Base-by-base conservation (phyloP, 2,888 invertebrate genomes). In the Syrista parreyssii region DNA sequence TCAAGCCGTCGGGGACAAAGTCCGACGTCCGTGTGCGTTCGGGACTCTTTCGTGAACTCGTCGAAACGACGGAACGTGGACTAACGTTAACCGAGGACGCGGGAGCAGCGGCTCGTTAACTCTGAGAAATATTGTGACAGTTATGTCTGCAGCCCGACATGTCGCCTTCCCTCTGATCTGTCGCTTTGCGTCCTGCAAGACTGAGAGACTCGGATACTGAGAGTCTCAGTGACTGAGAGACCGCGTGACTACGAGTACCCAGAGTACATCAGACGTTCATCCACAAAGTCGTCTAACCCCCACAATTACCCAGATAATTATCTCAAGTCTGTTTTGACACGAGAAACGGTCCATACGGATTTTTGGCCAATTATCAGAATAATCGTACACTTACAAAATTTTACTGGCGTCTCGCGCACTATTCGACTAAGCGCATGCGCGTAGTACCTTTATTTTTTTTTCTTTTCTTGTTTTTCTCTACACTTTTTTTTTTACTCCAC, bases 71-170 rank as follows among this genome's bases (percentile, higher is more conserved):
- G 36, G 36, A 68, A 69, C 83, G 55, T 23, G 76, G 80, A 81
- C 76, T 15, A 32, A 23, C 71, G 31, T 31, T n/a, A 69, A 33
- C 23, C 68, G 68, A 75, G 35, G 75, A 79, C 81, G 79, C 76
- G 80, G 82, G 84, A 74, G 83, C 79, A 81, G 85, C 88, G 91
- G 89, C 91, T 90, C 90, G 91, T 90, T 90, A 91, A 91, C 88
- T 89, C 84, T 75, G 88, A 90, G 89, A 90, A 90, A 90, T 90
- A 90, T 90, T 87, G 89, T 88, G 91, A 90, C 90, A 89, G 86
- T 91, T 89, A 90, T 89, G 90, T 86, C 86, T 84, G 84, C 89
- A 82, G 85, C 83, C 81, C 84, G 87, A 85, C 85, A 84, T 83
- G 85, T 85, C 85, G 86, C 85, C 84, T 85, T 84, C 84, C 84